phyloP scores from a whole-genome alignment of 2,797 vertebrate genomes.

The Crenuchus spilurus region DNA sequence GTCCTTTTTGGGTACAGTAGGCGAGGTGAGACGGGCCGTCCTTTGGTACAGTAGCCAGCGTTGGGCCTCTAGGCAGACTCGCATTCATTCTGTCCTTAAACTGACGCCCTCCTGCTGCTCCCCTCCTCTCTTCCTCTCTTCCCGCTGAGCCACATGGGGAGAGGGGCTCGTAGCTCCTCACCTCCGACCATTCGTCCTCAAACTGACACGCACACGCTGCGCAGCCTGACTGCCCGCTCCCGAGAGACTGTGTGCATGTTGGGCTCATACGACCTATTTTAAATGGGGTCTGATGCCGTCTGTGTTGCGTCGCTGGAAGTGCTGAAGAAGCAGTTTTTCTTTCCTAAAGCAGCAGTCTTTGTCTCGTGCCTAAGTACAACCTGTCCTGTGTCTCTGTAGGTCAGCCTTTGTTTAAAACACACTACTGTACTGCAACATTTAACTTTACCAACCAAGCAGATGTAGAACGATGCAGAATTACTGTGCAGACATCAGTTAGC shows the following conservation, averaged over 20 bases:
- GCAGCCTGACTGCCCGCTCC: conserved; percentile 14
- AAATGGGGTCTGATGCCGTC: conserved; percentile 6
- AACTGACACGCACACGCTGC: conserved; percentile 10
- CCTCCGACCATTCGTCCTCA: conserved; percentile 42
- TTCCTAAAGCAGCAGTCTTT: conserved; percentile 12
- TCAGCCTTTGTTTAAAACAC: conserved; percentile 10
- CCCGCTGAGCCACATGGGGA: conserved; percentile 20
- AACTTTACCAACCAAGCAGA: not conserved
- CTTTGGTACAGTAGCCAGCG: conserved; percentile 21
- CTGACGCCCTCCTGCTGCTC: conserved; percentile 28
- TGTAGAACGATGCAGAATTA: not conserved
- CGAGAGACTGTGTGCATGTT: conserved; percentile 5
- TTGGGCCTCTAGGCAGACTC: conserved; percentile 8
- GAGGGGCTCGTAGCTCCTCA: conserved; percentile 40
- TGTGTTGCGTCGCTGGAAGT: conserved; percentile 17
- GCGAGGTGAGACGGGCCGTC: conserved; percentile 16
- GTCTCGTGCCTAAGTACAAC: conserved; percentile 16
- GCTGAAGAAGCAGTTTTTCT: conserved; percentile 25
- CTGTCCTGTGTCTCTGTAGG: conserved; percentile 13
- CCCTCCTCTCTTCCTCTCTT: not conserved
- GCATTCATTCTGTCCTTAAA: conserved; percentile 49
- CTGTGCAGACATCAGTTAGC: too few species aligned
- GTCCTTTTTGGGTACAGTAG: not conserved
- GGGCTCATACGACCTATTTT: conserved; percentile 36
- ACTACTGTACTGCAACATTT: too few species aligned